phyloP scores from a whole-genome alignment of 2,888 invertebrate genomes.

The Syrphus vitripennis region DNA sequence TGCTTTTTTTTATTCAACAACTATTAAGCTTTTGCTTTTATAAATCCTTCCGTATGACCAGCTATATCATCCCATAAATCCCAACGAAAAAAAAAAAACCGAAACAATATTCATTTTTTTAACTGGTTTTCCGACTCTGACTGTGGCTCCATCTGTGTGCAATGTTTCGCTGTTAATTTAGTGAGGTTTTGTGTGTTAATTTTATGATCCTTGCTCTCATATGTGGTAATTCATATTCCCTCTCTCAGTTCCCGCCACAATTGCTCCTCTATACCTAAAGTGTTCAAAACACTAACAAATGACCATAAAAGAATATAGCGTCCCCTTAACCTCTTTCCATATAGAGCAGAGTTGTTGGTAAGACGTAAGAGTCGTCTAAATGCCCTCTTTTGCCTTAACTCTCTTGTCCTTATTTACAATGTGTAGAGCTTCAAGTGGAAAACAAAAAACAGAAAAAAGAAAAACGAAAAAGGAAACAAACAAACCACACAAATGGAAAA shows the following conservation, averaged over 20 bases:
- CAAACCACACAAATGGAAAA: conserved; percentile 68
- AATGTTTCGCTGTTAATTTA: conserved; percentile 58
- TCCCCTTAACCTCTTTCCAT: not conserved
- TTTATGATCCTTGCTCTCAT: conserved; percentile 66
- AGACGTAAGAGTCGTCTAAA: not conserved
- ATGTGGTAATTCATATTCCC: conserved; percentile 63
- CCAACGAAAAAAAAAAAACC: not conserved
- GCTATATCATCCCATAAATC: conserved; percentile 21
- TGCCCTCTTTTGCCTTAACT: not conserved
- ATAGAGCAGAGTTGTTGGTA: not conserved
- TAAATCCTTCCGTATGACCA: conserved; percentile 21
- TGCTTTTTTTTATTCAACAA: not conserved
- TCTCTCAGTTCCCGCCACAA: conserved; percentile 47
- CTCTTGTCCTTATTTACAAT: conserved; percentile 49
- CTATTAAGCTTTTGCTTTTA: conserved; percentile 7
- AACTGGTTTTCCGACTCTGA: not conserved
- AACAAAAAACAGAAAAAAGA: conserved; percentile 44
- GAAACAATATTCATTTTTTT: not conserved
- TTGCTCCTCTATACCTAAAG: conserved; percentile 29
- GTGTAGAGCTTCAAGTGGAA: conserved; percentile 43
- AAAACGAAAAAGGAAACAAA: conserved; percentile 59
- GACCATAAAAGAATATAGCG: not conserved
- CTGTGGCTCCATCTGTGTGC: conserved; percentile 20
- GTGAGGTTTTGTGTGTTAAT: conserved; percentile 67
- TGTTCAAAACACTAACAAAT: conserved; percentile 9